Conservation (phyloP, 2,113 vertebrate species). For the Stomatorhinus ivindoensis region DNA sequence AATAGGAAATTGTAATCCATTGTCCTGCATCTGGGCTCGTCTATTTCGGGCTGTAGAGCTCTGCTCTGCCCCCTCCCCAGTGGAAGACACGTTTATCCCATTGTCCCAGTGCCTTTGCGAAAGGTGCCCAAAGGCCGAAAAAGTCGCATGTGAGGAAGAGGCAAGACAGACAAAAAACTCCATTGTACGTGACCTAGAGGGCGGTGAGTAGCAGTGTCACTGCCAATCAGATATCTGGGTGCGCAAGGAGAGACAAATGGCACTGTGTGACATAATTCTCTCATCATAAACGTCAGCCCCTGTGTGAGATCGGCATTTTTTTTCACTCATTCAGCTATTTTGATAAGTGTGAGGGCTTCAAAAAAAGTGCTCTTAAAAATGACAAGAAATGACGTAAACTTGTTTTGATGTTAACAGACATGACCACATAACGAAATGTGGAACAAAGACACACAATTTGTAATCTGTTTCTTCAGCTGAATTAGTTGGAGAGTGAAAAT, state of each 20-base stretch:
- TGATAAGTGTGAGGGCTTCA: neutral
- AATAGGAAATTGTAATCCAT: neutral
- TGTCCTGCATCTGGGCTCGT: neutral
- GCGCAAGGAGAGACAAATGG: neutral
- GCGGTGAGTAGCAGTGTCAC: neutral
- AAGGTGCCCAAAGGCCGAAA: neutral
- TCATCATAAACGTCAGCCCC: neutral
- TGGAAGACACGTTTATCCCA: neutral
- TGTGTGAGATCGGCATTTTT: neutral
- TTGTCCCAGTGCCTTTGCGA: neutral
- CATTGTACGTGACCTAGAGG: neutral
- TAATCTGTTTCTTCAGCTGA: neutral
- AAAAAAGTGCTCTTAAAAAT: neutral
- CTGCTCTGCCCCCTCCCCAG: too few species aligned
- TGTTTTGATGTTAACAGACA: neutral
- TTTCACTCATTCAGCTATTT: neutral
- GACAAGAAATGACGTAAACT: neutral
- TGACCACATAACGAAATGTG: neutral
- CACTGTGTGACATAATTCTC: neutral
- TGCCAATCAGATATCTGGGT: neutral
- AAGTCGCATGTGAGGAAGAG: neutral
- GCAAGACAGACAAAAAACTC: neutral
- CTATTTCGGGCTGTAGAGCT: neutral
- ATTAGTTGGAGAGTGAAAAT: neutral
- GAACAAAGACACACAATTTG: neutral